phyloP scores from a whole-genome alignment of 1,140 invertebrate genomes.

The Drosophila takahashii region DNA sequence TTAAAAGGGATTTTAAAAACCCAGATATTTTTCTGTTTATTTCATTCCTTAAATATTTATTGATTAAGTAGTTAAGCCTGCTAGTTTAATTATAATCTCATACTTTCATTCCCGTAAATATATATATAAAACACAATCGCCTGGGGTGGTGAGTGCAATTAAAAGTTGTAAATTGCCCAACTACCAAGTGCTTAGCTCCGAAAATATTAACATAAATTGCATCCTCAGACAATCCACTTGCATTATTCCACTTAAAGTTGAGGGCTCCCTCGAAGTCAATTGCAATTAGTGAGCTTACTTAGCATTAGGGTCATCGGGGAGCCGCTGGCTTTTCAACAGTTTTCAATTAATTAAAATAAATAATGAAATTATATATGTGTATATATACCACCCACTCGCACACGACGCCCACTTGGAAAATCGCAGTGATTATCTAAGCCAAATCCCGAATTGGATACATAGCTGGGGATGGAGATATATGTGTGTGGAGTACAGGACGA shows the following conservation, averaged over 20 bases:
- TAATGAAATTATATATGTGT: constrained; percentile 62
- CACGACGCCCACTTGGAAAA: background rate
- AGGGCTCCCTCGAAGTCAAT: constrained; percentile 27
- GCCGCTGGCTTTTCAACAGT: constrained; percentile 51
- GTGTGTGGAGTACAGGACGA: background rate
- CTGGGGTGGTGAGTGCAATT: background rate
- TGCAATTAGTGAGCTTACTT: constrained; percentile 53
- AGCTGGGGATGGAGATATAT: constrained; percentile 10
- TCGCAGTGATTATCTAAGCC: constrained; percentile 38
- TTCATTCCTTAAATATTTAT: too few relatives aligned
- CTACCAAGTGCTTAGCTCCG: background rate
- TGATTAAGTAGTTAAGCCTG: too few relatives aligned
- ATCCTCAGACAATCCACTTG: background rate
- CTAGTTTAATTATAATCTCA: too few relatives aligned
- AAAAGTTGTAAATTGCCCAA: background rate
- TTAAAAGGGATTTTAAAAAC: too few relatives aligned
- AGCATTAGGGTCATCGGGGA: constrained; percentile 52
- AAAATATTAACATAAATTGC: background rate
- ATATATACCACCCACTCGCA: constrained; percentile 1
- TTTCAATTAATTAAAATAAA: constrained; percentile 80
- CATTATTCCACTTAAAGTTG: constrained; percentile 7
- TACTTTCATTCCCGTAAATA: background rate
- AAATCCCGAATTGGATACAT: constrained; percentile 52
- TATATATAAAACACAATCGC: background rate
- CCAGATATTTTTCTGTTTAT: too few relatives aligned